Base-by-base conservation (phyloP, 1,140 invertebrate species). In the Littorina saxatilis region DNA sequence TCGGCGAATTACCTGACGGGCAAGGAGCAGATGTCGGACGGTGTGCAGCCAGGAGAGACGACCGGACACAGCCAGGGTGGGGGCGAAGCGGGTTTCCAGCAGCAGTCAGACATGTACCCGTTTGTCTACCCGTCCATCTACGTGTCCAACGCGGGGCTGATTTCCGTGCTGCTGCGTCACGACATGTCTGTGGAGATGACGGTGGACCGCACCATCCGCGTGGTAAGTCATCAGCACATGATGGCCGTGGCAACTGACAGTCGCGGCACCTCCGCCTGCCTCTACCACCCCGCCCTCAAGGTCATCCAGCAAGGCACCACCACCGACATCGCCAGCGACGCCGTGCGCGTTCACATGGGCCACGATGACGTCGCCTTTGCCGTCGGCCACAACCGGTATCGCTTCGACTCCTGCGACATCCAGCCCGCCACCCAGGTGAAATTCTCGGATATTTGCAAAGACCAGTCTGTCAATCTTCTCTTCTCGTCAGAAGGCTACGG, bases 161-260 rank as follows among this genome's bases (percentile, higher is more conserved):
- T 90, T 27, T 90, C 88, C 0, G 87, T 90, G 0, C 83, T 90
- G n/a, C 81, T 90, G 27, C 82, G 86, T 52, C 68, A 87, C 58
- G 89, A 91, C 79, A 86, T 90, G 27, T 88, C 88, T 0, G 89
- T 91, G 27, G 90, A 91, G 77, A 89, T 90, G 87, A 90, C 88
- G 5, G 74, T 87, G 5, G 90, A 91, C 78, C 78, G 85, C 35
- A 87, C 88, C 11, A 83, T 91, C 13, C 87, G 90, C 13, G 79
- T 90, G 39, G 89, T 91, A 37, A 90, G 86, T 66, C 88, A 90
- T 77, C 84, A 86, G 43, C 87, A 88, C 79, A 88, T 90, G 78
- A 83, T 88, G 75, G 88, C 89, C 20, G 87, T 86, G 20, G 86
- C 89, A 2, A 88, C 86, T 3, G 90, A 86, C 83, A 85, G 82